Percentiles rank a stretch among this genome's conserved stretches.
Evolutionary conservation across 2,888 invertebrate species (phyloP).

Genomic region (Dioctria linearis): DNA sequence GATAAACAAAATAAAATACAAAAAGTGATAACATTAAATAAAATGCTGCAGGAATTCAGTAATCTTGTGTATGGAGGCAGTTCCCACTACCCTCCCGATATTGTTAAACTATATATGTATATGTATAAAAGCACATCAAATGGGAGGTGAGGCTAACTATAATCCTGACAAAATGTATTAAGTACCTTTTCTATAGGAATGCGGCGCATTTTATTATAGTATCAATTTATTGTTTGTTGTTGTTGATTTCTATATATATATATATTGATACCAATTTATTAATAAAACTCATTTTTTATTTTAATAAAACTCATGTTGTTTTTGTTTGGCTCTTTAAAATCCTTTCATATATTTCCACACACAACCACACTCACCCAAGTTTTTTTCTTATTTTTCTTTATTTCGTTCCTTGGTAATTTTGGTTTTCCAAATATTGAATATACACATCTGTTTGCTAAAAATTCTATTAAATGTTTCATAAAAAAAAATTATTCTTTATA

Average conservation of each 20-base stretch:
- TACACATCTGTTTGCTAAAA: too few relatives aligned
- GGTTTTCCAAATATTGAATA: too few relatives aligned
- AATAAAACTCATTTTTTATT: slow-evolving; percentile 53
- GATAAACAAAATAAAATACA: slow-evolving; percentile 6
- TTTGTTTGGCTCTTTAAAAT: slow-evolving; percentile 28
- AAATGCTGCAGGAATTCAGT: slow-evolving; percentile 40
- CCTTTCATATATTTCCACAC: not conserved
- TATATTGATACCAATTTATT: slow-evolving; percentile 40
- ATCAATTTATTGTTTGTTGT: slow-evolving; percentile 50
- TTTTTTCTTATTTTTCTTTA: slow-evolving; percentile 14
- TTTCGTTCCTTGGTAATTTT: not conserved
- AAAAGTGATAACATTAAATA: not conserved
- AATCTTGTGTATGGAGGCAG: not conserved
- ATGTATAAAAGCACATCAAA: not conserved
- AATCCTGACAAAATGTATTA: slow-evolving; percentile 17
- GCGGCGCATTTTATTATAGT: slow-evolving; percentile 48
- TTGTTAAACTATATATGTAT: too few relatives aligned
- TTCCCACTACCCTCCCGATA: too few relatives aligned
- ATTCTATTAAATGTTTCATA: too few relatives aligned
- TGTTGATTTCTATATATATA: slow-evolving; percentile 34
- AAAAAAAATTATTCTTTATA: too few relatives aligned
- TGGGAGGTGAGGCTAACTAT: not conserved
- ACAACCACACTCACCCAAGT: too few relatives aligned
- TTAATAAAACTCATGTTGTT: slow-evolving; percentile 51
- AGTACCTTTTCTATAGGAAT: slow-evolving; percentile 44